Base-by-base conservation (phyloP, 2,113 vertebrate genomes). In the Anseranas semipalmata region DNA sequence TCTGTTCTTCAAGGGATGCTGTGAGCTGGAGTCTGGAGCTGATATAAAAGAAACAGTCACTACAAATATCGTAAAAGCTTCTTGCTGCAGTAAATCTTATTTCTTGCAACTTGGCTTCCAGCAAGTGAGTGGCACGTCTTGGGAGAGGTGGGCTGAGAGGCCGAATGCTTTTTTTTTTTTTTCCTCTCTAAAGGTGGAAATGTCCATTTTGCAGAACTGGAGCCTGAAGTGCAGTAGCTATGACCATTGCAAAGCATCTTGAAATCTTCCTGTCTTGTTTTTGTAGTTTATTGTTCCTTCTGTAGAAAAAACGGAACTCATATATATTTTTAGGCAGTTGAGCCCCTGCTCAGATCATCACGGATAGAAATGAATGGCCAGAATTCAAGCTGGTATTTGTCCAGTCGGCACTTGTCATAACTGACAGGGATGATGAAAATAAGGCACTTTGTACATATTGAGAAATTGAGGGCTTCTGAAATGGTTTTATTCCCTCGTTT, bases 1-100 rank as follows among this genome's bases (percentile, higher is more conserved):
- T 97, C 97, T 98, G 97, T 97, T 97, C 91, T 74, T 96, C 75
- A 63, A 89, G 75, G 96, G 85, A 87, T 83, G 93, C 97, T 96
- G 91, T n/a, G 96, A 96, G 93, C 93, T 37, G 89, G 90, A 85
- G 92, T 78, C 89, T 97, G 95, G 75, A 96, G 87, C 87, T 30
- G 90, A 85, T 66, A 73, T n/a, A 32, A 93, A 95, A 92, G 85
- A 94, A 95, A 91, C 71, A 55, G 83, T 96, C 75, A 4, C 93
- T 91, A 45, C 94, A 92, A 95, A 90, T 90, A 65, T 4, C 84
- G 81, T 77, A 25, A 94, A 98, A 96, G 93, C 93, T 86, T 70
- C 90, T 94, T 16, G 73, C 56, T 75, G 85, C 89, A 72, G 71
- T 89, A 95, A 96, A 96, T 95, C 84, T 95, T 90, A 63, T 74